Conservation (phyloP, 2,888 invertebrate genomes). For the Pterostichus madidus region DNA sequence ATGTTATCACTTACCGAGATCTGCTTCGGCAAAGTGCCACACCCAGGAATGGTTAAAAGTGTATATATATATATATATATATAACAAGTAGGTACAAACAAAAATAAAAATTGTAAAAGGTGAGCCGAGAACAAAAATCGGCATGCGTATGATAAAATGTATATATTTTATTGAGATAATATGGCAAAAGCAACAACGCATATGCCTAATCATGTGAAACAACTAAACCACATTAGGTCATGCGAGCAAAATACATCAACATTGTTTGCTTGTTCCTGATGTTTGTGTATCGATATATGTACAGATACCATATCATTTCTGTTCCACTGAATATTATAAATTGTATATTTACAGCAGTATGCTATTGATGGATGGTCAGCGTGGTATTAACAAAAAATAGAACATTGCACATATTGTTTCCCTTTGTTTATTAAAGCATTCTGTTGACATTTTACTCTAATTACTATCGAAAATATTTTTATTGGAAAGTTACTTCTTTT, state of each 20-base stretch:
- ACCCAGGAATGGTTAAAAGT: too few relatives aligned
- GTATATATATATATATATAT: too few relatives aligned
- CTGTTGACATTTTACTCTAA: background rate
- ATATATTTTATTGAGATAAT: constrained; percentile 7
- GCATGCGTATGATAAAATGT: background rate
- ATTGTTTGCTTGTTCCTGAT: constrained; percentile 32
- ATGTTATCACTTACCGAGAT: too few relatives aligned
- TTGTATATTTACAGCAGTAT: constrained; percentile 16
- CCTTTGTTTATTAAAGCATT: background rate
- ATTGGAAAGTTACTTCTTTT: too few relatives aligned
- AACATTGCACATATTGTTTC: background rate
- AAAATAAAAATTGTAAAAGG: background rate
- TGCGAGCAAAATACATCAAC: constrained; percentile 39
- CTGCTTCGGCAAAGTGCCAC: too few relatives aligned
- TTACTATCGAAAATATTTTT: too few relatives aligned
- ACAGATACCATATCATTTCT: constrained; percentile 38
- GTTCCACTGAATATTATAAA: constrained; percentile 35
- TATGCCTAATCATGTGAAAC: constrained; percentile 15
- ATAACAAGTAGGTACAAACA: too few relatives aligned
- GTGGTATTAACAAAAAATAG: constrained; percentile 8
- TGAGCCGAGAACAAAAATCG: background rate
- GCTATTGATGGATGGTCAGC: constrained; percentile 15
- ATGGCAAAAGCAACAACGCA: constrained; percentile 9
- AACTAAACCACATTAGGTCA: constrained; percentile 42
- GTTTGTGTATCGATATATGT: constrained; percentile 30